Conservation (phyloP, 2,113 vertebrate species). For the Xerus inauris region DNA sequence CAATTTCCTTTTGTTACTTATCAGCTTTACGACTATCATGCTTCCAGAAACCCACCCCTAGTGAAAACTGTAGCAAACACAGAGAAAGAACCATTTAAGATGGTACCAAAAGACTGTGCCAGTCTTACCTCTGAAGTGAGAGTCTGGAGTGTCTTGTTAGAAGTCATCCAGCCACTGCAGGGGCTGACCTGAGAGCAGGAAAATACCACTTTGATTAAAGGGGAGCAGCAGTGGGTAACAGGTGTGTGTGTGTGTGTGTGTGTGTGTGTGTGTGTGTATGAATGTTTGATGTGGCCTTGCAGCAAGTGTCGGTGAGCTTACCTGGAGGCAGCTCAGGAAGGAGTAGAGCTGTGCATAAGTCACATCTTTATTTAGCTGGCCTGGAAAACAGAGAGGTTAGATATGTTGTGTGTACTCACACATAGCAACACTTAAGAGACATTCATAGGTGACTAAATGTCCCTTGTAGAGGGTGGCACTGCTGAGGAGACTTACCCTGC, state of each 20-base stretch:
- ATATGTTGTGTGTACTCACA: rapidly evolving
- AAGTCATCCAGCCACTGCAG: constrained; percentile 87
- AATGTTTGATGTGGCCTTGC: rapidly evolving
- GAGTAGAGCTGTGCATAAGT: constrained; percentile 85
- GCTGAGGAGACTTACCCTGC: rapidly evolving
- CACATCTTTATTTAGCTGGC: constrained; percentile 87
- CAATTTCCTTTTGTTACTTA: neutral
- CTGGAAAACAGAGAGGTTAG: constrained; percentile 78
- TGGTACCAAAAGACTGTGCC: neutral
- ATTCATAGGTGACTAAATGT: too few species aligned
- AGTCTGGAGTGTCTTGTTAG: constrained; percentile 86
- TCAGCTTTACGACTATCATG: neutral
- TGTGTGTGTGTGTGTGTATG: neutral
- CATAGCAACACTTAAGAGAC: neutral
- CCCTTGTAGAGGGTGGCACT: neutral
- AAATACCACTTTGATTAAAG: neutral
- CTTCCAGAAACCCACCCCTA: neutral
- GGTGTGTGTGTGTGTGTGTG: neutral
- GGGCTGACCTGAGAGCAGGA: constrained; percentile 82
- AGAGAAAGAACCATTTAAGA: neutral
- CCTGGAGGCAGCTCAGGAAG: constrained; percentile 88
- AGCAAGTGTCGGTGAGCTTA: constrained; percentile 51
- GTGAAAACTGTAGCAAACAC: neutral
- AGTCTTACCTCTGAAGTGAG: constrained; percentile 85
- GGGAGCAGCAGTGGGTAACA: rapidly evolving